These are phyloP conservation scores for Parnassius apollo DNA, from an alignment of 2,888 invertebrate genomes.

Conservation along the genomic window DNA sequence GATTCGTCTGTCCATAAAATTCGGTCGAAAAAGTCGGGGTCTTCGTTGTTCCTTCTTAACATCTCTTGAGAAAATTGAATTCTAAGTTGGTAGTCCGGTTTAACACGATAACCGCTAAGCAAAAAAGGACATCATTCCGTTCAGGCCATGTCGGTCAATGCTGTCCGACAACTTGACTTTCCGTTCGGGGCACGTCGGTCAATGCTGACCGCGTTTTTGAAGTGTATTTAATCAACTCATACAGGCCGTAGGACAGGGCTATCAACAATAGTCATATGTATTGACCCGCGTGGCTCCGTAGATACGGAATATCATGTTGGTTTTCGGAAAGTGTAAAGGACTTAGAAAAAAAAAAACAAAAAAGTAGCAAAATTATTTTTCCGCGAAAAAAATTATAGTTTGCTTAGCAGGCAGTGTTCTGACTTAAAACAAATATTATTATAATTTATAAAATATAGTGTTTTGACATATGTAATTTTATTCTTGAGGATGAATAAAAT, in stretches of 20 bases:
- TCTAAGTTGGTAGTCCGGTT: no score
- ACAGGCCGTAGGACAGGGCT: background rate
- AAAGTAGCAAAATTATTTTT: background rate
- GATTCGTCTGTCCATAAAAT: no score
- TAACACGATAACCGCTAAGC: no score
- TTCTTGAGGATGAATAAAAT: background rate
- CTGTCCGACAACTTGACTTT: no score
- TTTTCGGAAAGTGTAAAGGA: slow-evolving; percentile 1
- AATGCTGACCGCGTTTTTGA: background rate
- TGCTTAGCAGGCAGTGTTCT: background rate
- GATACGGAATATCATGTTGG: slow-evolving; percentile 2
- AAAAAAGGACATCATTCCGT: no score
- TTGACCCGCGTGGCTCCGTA: background rate
- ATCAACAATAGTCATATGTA: no score
- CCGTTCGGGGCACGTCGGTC: no score
- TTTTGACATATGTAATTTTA: slow-evolving; percentile 2
- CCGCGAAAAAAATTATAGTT: background rate
- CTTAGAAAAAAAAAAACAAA: slow-evolving; percentile 2
- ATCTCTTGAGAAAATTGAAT: no score
- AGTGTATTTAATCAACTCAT: background rate
- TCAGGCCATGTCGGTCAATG: no score
- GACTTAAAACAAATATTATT: slow-evolving; percentile 3
- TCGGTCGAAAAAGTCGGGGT: no score
- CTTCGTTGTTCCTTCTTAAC: no score
- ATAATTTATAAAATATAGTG: slow-evolving; percentile 2